Evolutionary conservation across 1,140 invertebrate species (phyloP), one percentile per base, ranked within the genome.

Genomic region (Caerostris extrusa): DNA sequence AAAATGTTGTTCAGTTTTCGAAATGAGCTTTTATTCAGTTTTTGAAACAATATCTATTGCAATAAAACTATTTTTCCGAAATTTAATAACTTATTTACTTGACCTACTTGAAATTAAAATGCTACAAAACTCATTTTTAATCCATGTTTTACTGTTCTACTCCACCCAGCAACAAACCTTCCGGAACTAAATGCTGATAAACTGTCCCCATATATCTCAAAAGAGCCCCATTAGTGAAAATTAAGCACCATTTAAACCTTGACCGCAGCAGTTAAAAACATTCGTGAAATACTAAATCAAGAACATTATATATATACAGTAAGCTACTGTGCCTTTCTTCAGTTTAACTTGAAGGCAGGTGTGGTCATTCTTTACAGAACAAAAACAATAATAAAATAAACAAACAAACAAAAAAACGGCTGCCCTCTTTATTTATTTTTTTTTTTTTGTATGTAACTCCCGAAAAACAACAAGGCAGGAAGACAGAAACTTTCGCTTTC

Each of bases 401-500:
- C 2, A 34, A 34, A 34, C 34, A 34, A 34, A 34, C 12, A 69
- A 53, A 53, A 69, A 89, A 89, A 89, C 53, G 61, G 12, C 8
- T 81, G 53, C 89, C 69, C 71, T 81, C 67, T 90, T 77, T 90
- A 34, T 34, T 61, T 61, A 56, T 19, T 53, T 83, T 55, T 34
- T 61, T 61, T 83, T 19, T 53, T 83, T 55, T 8, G 2, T 53
- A 14, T 12, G 10, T 53, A 19, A 50, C 58, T 69, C 69, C 69
- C 8, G 34, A 91, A 83, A 91, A 50, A 90, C n/a, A 90, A 34
- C 34, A 34, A 34, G 34, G 34, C 34, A 34, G 34, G 34, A 34
- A 53, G 50, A 67, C 60, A 17, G 34, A 50, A 90, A 83, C 77
- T 91, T 83, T 91, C 90, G 58, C 90, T 91, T 91, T 91, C 90